These are phyloP conservation scores for Yponomeuta malinellus DNA, from an alignment of 2,888 invertebrate species.

Conservation along the genomic window DNA sequence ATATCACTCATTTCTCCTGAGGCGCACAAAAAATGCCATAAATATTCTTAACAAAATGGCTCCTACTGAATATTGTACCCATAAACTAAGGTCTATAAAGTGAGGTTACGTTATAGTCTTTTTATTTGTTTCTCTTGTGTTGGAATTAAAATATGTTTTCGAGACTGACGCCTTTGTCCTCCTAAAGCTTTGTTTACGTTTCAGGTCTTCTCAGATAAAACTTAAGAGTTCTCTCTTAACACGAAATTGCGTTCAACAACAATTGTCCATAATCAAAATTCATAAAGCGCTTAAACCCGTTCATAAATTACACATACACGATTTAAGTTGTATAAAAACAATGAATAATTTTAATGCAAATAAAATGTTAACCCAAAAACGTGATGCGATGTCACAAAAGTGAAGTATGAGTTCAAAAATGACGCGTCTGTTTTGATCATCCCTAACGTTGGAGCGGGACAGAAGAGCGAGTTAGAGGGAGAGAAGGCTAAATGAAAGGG, in stretches of 20 bases:
- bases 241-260: constrained; percentile 33
- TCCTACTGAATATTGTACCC: constrained; percentile 70
- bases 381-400: constrained; percentile 24
- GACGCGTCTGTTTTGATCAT: constrained; percentile 49
- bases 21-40: constrained; percentile 63
- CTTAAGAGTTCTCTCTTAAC: neutral
- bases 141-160: constrained; percentile 59
- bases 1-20: constrained; percentile 62
- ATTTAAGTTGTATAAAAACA: constrained; percentile 9
- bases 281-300: constrained; percentile 26
- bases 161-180: constrained; percentile 53
- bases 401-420: constrained; percentile 46
- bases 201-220: neutral
- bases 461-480: constrained; percentile 12
- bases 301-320: constrained; percentile 22
- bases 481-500: constrained; percentile 36
- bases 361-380: constrained; percentile 10
- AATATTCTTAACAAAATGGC: constrained; percentile 70
- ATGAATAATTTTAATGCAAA: constrained; percentile 13
- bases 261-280: constrained; percentile 62
- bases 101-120: constrained; percentile 66
- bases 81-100: constrained; percentile 67
- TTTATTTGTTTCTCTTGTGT: constrained; percentile 52
- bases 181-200: constrained; percentile 27
- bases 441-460: constrained; percentile 45